These are phyloP conservation scores for Cinclus mexicanus DNA, from an alignment of 2,113 vertebrate species.

Conservation along the genomic window DNA sequence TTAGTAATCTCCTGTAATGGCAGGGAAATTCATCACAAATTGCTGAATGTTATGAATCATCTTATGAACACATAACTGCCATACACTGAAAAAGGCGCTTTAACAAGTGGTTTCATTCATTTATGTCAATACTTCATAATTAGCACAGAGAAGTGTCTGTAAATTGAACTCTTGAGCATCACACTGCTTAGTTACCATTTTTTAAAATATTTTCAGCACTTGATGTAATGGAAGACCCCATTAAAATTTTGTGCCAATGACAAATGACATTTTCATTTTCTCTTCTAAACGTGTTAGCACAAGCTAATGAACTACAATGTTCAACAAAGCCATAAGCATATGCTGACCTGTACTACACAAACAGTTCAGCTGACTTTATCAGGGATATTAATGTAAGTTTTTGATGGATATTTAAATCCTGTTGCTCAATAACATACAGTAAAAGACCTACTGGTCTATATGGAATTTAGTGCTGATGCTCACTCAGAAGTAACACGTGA, in stretches of 20 bases:
- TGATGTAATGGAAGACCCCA: slow-evolving; percentile 35
- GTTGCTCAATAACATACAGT: background rate
- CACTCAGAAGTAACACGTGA: background rate
- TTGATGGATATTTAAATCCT: background rate
- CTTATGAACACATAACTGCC: slow-evolving; percentile 40
- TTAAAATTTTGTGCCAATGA: slow-evolving; percentile 19
- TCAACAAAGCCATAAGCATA: background rate
- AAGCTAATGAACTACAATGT: background rate
- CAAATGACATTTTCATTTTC: slow-evolving; percentile 32
- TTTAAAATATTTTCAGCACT: slow-evolving; percentile 24
- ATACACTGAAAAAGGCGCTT: slow-evolving; percentile 8
- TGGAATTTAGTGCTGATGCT: background rate
- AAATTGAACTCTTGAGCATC: slow-evolving; percentile 59
- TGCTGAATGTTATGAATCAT: slow-evolving; percentile 51
- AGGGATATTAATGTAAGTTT: background rate
- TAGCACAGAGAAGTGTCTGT: slow-evolving; percentile 50
- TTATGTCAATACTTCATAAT: slow-evolving; percentile 69
- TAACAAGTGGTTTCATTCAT: slow-evolving; percentile 62
- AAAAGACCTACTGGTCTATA: background rate
- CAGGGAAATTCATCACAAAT: slow-evolving; percentile 46
- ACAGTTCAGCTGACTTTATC: background rate
- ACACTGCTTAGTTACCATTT: slow-evolving; percentile 25
- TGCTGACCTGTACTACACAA: background rate
- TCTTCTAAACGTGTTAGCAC: background rate
- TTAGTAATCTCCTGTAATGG: slow-evolving; percentile 34